These are phyloP conservation scores for Anastrepha ludens DNA, from an alignment of 1,140 invertebrate genomes.

Conservation along the genomic window DNA sequence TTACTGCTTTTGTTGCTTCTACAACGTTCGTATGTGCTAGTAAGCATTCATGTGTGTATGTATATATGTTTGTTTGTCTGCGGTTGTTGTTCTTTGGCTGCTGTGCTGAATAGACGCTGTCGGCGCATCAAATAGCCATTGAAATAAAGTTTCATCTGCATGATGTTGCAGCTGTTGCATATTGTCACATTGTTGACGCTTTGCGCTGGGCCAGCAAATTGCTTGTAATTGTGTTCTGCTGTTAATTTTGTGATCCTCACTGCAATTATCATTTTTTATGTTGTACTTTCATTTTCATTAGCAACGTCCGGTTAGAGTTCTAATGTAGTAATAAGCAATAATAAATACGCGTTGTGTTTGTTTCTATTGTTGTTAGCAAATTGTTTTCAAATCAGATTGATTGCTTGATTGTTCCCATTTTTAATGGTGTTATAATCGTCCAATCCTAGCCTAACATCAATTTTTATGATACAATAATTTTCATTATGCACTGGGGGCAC, in stretches of 20 bases:
- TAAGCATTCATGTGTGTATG: background rate
- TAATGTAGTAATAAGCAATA: background rate
- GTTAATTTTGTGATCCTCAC: slow-evolving; percentile 21
- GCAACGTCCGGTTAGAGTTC: slow-evolving; percentile 38
- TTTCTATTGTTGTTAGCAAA: background rate
- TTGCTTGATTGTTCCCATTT: slow-evolving; percentile 35
- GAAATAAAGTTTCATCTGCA: slow-evolving; percentile 23
- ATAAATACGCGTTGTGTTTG: background rate
- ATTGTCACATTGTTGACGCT: slow-evolving; percentile 43
- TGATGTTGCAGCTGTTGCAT: slow-evolving; percentile 48
- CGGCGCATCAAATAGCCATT: background rate
- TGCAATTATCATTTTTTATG: slow-evolving; percentile 33
- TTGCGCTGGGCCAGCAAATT: background rate
- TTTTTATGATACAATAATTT: background rate
- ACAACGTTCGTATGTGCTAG: background rate
- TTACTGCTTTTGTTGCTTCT: background rate
- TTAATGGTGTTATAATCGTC: slow-evolving; percentile 14
- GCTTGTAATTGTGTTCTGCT: slow-evolving; percentile 17
- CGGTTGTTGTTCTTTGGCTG: too few relatives aligned
- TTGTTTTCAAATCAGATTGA: slow-evolving; percentile 44
- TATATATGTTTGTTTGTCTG: background rate
- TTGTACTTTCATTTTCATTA: slow-evolving; percentile 43
- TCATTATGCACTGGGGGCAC: too few relatives aligned
- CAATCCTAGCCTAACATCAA: background rate
- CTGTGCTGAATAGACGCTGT: too few relatives aligned